These are phyloP conservation scores for Neocrepidodera transversa DNA, from an alignment of 2,888 invertebrate genomes.

Conservation along the genomic window DNA sequence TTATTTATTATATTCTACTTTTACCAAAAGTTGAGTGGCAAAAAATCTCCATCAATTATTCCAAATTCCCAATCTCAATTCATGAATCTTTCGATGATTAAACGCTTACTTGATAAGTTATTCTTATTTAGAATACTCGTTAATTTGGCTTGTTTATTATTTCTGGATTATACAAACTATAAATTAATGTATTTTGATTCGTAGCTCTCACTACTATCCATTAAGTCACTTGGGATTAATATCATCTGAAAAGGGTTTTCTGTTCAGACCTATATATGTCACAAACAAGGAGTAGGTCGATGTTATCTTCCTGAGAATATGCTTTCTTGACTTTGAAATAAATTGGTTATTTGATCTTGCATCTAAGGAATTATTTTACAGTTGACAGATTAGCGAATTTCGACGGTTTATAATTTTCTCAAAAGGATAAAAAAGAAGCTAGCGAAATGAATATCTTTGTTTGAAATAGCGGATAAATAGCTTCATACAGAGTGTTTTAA, in stretches of 20 bases:
- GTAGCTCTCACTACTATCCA: constrained; percentile 15
- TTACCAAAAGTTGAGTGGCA: too few relatives aligned
- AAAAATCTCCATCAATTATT: too few relatives aligned
- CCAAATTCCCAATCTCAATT: too few relatives aligned
- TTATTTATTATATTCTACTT: too few relatives aligned
- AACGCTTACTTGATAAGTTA: too few relatives aligned
- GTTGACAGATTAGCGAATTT: background rate
- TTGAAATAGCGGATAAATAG: too few relatives aligned
- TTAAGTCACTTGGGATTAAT: constrained; percentile 29
- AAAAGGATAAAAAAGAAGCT: too few relatives aligned
- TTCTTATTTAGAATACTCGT: too few relatives aligned
- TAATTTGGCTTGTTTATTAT: too few relatives aligned
- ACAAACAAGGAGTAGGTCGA: constrained; percentile 22
- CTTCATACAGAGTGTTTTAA: too few relatives aligned
- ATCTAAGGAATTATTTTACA: constrained; percentile 9
- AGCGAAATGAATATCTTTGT: too few relatives aligned
- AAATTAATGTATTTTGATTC: constrained; percentile 28
- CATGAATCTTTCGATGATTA: too few relatives aligned
- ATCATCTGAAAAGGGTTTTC: constrained; percentile 26
- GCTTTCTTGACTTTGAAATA: constrained; percentile 31
- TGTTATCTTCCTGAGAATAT: constrained; percentile 29
- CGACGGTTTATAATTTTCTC: background rate
- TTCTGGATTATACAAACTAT: constrained; percentile 4
- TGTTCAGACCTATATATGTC: constrained; percentile 20
- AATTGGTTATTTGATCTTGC: constrained; percentile 30